Conservation (phyloP, 2,113 vertebrate genomes). For the Hemibagrus wyckioides region DNA sequence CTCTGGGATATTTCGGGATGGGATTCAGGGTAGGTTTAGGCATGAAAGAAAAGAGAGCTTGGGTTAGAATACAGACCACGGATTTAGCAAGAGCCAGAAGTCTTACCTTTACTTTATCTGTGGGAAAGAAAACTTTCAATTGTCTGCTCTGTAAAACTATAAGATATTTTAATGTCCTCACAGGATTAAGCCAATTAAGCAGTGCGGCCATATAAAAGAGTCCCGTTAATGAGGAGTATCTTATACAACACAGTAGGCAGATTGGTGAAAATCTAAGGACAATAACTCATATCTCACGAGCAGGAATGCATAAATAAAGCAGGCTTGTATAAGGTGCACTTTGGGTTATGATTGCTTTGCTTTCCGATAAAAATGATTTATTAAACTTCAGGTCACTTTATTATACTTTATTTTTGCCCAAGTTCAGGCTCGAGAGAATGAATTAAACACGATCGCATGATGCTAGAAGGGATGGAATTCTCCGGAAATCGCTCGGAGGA, state of each 20-base stretch:
- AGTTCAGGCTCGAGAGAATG: constrained; percentile 48
- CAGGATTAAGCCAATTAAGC: not conserved
- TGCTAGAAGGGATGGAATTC: constrained; percentile 54
- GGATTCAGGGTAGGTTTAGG: not conserved
- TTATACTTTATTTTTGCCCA: constrained; percentile 57
- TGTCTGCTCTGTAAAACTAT: too few relatives aligned
- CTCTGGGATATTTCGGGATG: constrained; percentile 2
- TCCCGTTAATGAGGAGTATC: not conserved
- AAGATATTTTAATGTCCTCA: not conserved
- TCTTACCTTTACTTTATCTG: not conserved
- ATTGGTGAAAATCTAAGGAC: constrained; percentile 23
- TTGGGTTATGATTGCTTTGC: constrained; percentile 61
- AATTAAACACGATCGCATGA: constrained; percentile 62
- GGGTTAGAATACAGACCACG: not conserved
- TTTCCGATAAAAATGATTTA: constrained; percentile 58
- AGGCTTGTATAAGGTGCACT: constrained; percentile 55
- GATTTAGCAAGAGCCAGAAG: not conserved
- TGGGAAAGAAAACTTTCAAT: too few relatives aligned
- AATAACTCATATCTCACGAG: constrained; percentile 9
- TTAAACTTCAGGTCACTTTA: constrained; percentile 59
- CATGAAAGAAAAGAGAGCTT: not conserved
- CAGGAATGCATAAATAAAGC: constrained; percentile 61
- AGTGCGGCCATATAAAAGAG: not conserved
- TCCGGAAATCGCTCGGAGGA: constrained; percentile 64
- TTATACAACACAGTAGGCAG: not conserved